Evolutionary conservation across 2,113 vertebrate species (phyloP).

Genomic region (Fukomys damarensis): DNA sequence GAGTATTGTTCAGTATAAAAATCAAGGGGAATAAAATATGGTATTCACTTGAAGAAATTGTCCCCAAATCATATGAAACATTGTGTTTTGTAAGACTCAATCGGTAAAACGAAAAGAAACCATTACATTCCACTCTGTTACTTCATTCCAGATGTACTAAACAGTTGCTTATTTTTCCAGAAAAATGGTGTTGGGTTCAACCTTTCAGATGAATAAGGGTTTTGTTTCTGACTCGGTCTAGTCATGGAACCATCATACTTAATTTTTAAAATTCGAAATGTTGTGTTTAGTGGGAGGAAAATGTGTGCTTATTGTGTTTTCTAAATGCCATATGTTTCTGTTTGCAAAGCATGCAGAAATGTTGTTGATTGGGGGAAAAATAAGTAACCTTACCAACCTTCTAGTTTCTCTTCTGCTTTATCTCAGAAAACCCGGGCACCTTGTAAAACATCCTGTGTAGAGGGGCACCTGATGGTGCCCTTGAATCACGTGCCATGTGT

Average conservation of each 20-base stretch:
- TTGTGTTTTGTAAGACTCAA: constrained; percentile 10
- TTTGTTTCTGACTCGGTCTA: constrained; percentile 81
- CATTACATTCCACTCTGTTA: not conserved
- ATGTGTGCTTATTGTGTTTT: constrained; percentile 49
- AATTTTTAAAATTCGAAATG: constrained; percentile 38
- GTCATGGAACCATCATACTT: constrained; percentile 58
- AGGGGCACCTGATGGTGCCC: not conserved
- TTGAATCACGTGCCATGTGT: not conserved
- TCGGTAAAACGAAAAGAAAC: constrained; percentile 44
- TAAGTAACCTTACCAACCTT: not conserved
- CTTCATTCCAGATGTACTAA: constrained; percentile 76
- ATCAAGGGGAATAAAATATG: not conserved
- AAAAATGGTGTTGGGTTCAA: constrained; percentile 79
- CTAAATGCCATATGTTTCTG: constrained; percentile 46
- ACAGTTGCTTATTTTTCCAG: constrained; percentile 60
- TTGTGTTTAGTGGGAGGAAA: constrained; percentile 60
- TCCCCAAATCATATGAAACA: not conserved
- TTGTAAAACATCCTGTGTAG: not conserved
- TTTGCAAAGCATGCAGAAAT: constrained; percentile 21
- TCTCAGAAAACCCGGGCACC: not conserved
- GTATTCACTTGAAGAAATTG: not conserved
- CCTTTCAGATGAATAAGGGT: constrained; percentile 77
- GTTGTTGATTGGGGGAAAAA: not conserved
- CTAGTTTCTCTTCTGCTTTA: not conserved
- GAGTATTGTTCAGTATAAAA: not conserved